Conservation (phyloP, 2,113 vertebrate species). For the Dipodomys spectabilis region DNA sequence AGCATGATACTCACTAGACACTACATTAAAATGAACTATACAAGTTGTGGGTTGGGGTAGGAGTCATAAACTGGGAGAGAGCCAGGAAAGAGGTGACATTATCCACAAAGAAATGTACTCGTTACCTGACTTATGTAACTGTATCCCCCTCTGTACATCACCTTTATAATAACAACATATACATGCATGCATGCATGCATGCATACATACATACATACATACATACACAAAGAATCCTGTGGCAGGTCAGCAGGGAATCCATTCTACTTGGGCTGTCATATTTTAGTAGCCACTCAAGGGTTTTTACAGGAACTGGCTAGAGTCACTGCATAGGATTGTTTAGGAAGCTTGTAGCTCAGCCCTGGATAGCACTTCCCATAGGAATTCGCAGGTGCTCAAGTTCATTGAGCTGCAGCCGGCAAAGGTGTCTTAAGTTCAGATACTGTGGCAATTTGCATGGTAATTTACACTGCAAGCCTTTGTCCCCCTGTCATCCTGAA, state of each 20-base stretch:
- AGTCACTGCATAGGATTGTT: not conserved
- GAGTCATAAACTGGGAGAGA: too few species aligned
- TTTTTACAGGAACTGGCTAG: not conserved
- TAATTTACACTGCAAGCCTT: constrained; percentile 71
- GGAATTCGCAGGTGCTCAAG: constrained; percentile 31
- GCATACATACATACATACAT: too few species aligned
- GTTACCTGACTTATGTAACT: too few species aligned
- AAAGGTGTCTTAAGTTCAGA: constrained; percentile 68
- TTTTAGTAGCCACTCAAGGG: not conserved
- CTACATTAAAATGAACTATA: too few species aligned
- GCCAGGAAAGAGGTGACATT: too few species aligned
- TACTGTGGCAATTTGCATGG: constrained; percentile 69
- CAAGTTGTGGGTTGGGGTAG: too few species aligned
- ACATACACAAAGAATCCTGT: too few species aligned
- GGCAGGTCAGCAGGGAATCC: not conserved
- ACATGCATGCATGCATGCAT: too few species aligned
- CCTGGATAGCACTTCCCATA: not conserved
- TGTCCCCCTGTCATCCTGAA: constrained; percentile 71
- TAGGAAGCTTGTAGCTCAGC: not conserved
- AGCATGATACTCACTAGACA: too few species aligned
- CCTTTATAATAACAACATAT: too few species aligned
- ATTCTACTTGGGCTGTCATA: not conserved
- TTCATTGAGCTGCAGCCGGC: constrained; percentile 35
- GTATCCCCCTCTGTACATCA: too few species aligned
- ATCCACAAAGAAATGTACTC: too few species aligned